Evolutionary conservation across 2,113 vertebrate species (phyloP).

Genomic region (Strix uralensis): DNA sequence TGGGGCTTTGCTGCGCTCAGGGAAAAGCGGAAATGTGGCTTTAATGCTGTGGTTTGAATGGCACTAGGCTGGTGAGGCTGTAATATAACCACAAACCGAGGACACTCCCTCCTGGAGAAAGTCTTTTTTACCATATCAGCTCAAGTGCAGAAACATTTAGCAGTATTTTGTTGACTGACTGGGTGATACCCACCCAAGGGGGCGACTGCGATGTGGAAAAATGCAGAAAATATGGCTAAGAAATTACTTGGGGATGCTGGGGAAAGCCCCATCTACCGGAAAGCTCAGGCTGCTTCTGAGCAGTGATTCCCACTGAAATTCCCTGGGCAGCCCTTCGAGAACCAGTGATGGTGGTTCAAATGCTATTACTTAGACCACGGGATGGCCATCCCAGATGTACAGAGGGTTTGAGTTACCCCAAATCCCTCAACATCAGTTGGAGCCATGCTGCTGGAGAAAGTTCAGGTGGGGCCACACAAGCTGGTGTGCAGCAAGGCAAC

Average conservation of each 20-base stretch:
- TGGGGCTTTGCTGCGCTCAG: not conserved
- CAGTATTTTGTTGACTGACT: not conserved
- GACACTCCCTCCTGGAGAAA: not conserved
- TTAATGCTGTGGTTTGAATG: not conserved
- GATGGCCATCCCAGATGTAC: no score
- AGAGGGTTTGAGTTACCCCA: not conserved
- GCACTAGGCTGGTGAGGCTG: not conserved
- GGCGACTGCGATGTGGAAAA: not conserved
- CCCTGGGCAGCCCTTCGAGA: not conserved
- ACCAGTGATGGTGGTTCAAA: rapidly evolving
- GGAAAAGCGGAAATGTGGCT: not conserved
- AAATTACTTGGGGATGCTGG: not conserved
- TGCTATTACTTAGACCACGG: no score
- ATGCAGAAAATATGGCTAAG: not conserved
- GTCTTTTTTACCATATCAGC: not conserved
- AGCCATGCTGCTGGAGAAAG: not conserved
- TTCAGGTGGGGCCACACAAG: rapidly evolving
- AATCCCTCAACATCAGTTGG: not conserved
- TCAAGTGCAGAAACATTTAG: not conserved
- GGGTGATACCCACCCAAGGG: not conserved
- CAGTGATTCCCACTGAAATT: not conserved
- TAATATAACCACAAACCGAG: not conserved
- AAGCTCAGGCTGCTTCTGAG: not conserved
- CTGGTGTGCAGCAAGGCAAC: not conserved
- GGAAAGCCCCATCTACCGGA: not conserved